Evolutionary conservation across 2,113 vertebrate species (phyloP), one percentile per base, ranked within the genome.

Genomic region (Corythoichthys intestinalis): DNA sequence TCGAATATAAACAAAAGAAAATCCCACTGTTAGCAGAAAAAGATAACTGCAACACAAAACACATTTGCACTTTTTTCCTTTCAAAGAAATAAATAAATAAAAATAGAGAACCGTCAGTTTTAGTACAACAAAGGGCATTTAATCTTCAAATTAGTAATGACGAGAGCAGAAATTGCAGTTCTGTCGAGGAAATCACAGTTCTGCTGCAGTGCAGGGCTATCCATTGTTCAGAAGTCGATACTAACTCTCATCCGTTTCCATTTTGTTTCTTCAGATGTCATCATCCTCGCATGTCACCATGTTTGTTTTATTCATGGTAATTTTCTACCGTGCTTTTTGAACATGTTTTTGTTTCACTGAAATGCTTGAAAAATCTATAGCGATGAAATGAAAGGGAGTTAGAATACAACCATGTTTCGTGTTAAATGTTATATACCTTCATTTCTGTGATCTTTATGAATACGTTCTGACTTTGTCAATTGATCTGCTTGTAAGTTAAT

Each of bases 261-360:
- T 66, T 87, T 87, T 89, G 72, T 86, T 81, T 83, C 86, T 75
- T 78, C 85, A 81, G 69, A 85, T 74, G 74, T 83, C 67, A 75
- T 85, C 83, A 61, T 88, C 86, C 73, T 84, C 91, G 90, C 91
- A 93, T 93, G 92, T 69, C 63, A 77, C 81, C 89, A 90, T 90
- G 69, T 86, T 85, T 71, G 72, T 37, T 80, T 87, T 85, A 64
- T 80, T 81, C 67, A 52, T 76, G 70, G 65, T 65, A 63, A 74
- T 67, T 80, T 73, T 28, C 39, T 44, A 57, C 66, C 83, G 85
- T 80, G 4, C 81, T 82, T 70, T 59, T 77, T 74, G 77, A 79
- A 79, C 73, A 67, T 79, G 73, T 80, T 80, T 38, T 67, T 67
- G 65, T 85, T 82, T 81, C 52, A 76, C 57, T 78, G 58, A 84